Conservation (phyloP, 2,888 invertebrate species). For the Andricus curvator region DNA sequence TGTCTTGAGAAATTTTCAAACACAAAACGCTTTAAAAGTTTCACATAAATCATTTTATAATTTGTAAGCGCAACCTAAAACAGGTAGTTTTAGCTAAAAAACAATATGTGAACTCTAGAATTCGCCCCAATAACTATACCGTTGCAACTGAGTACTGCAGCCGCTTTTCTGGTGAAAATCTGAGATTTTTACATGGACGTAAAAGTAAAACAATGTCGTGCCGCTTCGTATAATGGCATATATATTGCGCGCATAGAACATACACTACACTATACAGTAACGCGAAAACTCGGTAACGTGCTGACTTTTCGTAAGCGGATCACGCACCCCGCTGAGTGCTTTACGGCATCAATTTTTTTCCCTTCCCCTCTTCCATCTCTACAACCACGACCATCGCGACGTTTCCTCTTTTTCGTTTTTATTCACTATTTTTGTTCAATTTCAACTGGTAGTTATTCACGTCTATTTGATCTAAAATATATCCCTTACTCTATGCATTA, state of each 20-base stretch:
- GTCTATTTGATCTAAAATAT: not conserved
- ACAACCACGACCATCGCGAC: conserved; percentile 48
- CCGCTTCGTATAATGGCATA: not conserved
- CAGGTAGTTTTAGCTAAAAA: no score
- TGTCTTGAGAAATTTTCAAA: no score
- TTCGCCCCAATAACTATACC: not conserved
- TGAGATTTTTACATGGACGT: not conserved
- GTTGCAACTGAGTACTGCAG: not conserved
- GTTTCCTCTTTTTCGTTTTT: conserved; percentile 45
- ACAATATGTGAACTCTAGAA: not conserved
- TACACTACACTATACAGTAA: conserved; percentile 52
- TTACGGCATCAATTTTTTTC: conserved; percentile 75
- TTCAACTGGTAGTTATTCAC: not conserved
- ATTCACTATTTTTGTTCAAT: not conserved
- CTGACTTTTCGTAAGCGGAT: conserved; percentile 75
- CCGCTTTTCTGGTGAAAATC: not conserved
- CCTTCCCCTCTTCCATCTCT: conserved; percentile 48
- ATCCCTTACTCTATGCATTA: no score
- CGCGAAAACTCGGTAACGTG: conserved; percentile 62
- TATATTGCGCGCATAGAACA: not conserved
- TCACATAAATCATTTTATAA: no score
- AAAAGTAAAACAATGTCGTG: conserved; percentile 30
- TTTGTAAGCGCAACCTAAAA: no score
- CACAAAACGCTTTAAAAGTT: no score
- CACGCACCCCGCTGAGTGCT: conserved; percentile 77